These are phyloP conservation scores for Meda fulgida DNA, from an alignment of 2,797 vertebrate genomes.

Conservation along the genomic window DNA sequence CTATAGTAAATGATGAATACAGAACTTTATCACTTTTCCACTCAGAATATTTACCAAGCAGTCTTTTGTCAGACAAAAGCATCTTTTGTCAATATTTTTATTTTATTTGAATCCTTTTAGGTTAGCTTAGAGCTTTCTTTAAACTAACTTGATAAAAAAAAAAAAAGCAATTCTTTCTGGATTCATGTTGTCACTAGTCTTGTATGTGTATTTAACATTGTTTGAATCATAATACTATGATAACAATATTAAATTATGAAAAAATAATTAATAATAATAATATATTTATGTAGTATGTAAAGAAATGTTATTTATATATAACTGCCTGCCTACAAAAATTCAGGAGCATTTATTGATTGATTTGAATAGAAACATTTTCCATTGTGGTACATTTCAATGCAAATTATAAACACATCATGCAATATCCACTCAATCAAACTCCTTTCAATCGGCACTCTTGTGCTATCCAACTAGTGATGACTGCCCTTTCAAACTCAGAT, in stretches of 20 bases:
- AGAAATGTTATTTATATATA: not conserved
- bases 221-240: too few species aligned
- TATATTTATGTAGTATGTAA: too few species aligned
- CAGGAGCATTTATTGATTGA: not conserved
- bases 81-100: too few species aligned
- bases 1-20: not conserved
- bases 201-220: too few species aligned
- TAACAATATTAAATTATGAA: too few species aligned
- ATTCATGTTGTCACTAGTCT: too few species aligned
- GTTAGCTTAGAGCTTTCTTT: too few species aligned
- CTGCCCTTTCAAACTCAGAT: slow-evolving; percentile 62
- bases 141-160: not conserved
- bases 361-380: not conserved
- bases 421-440: slow-evolving; percentile 50
- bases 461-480: slow-evolving; percentile 56
- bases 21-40: not conserved
- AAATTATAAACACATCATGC: slow-evolving; percentile 2
- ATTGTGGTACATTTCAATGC: not conserved
- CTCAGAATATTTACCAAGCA: not conserved
- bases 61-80: too few species aligned
- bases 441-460: slow-evolving; percentile 53
- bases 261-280: too few species aligned
- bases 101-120: too few species aligned
- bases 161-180: not conserved
- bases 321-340: not conserved